phyloP scores from a whole-genome alignment of 2,113 vertebrate genomes.

The Glaucidium brasilianum region DNA sequence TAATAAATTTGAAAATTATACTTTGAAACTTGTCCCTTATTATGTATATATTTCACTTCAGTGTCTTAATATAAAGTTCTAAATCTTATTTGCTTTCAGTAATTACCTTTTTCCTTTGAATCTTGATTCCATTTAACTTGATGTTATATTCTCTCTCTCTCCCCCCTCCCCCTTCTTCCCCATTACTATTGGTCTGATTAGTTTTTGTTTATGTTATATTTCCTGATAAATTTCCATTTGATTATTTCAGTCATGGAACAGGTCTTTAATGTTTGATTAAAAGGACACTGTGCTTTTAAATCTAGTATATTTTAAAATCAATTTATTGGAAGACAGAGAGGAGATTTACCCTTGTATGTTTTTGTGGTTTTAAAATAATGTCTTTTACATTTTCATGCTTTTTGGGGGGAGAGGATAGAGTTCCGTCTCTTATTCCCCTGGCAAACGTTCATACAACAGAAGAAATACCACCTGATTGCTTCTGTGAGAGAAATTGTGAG shows the following conservation, averaged over 20 bases:
- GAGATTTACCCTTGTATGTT: neutral
- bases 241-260: neutral
- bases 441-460: neutral
- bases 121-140: neutral
- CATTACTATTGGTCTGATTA: neutral
- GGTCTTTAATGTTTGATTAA: neutral
- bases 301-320: neutral
- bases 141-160: neutral
- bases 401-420: neutral
- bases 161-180: too few species aligned
- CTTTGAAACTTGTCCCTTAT: neutral
- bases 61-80: neutral
- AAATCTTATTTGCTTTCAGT: neutral
- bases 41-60: neutral
- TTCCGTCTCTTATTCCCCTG: neutral
- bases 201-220: neutral
- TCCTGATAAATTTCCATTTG: neutral
- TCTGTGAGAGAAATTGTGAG: neutral
- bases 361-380: neutral
- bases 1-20: neutral
- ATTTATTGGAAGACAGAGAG: neutral
- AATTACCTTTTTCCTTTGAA: neutral
- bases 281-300: neutral
- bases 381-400: neutral
- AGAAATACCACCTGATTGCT: neutral